Conservation (phyloP, 2,797 vertebrate species). For the Fringilla coelebs region DNA sequence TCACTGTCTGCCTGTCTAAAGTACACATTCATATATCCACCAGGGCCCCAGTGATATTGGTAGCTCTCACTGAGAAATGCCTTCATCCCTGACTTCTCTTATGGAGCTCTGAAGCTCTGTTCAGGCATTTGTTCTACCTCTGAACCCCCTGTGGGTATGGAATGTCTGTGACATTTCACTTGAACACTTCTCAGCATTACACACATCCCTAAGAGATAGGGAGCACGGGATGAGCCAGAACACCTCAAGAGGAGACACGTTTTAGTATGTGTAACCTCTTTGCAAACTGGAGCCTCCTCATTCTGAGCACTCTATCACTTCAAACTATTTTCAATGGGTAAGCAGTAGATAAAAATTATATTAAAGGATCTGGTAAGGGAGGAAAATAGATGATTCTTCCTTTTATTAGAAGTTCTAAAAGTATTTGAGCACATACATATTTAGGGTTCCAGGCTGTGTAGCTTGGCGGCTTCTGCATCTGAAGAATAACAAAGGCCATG, state of each 20-base stretch:
- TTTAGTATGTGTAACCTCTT: background rate
- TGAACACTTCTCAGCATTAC: background rate
- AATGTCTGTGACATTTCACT: background rate
- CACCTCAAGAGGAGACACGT: background rate
- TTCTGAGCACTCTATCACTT: background rate
- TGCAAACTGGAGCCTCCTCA: background rate
- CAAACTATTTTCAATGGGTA: background rate
- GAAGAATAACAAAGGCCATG: conserved; percentile 76
- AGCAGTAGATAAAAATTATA: background rate
- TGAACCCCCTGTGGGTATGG: background rate
- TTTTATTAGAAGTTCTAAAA: background rate
- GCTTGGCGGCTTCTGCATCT: conserved; percentile 67
- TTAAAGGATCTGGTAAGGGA: background rate
- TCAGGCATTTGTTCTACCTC: background rate
- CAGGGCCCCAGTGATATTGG: too few relatives aligned
- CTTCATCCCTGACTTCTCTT: background rate
- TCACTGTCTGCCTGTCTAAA: background rate
- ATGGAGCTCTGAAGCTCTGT: background rate
- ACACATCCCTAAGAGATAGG: rapidly evolving
- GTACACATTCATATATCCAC: background rate
- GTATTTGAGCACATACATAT: conserved; percentile 75
- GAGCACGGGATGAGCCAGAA: rapidly evolving
- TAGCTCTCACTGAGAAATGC: background rate
- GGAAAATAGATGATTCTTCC: background rate
- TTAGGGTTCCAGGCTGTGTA: conserved; percentile 87